Percentiles rank a stretch among this genome's conserved stretches.
phyloP scores from a whole-genome alignment of 2,113 vertebrate genomes.

The Heterochromis multidens region DNA sequence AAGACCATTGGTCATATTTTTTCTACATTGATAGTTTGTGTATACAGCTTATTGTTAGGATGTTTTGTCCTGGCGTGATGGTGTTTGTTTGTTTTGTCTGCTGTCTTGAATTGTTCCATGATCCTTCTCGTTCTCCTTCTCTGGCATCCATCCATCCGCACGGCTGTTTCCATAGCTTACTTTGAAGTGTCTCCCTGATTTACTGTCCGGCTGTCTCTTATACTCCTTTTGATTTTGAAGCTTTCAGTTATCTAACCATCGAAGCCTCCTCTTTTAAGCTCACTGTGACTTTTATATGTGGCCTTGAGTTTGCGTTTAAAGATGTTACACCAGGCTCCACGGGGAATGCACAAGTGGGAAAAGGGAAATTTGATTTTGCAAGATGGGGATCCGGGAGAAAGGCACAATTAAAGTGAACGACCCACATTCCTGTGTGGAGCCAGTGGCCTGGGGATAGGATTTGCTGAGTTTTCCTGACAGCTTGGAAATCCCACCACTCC shows the following conservation, averaged over 20 bases:
- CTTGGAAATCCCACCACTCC: conserved; percentile 53
- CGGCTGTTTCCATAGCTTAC: conserved; percentile 38
- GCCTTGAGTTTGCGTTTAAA: conserved; percentile 46
- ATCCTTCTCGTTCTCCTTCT: conserved; percentile 29
- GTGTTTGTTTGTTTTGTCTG: conserved; percentile 42
- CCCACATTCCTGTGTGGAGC: conserved; percentile 64
- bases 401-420: conserved; percentile 64
- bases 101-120: conserved; percentile 25
- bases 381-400: conserved; percentile 54
- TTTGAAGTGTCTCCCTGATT: conserved; percentile 67
- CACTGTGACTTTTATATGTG: conserved; percentile 42
- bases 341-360: conserved; percentile 59
- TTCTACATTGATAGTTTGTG: conserved; percentile 41
- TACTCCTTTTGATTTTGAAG: conserved; percentile 61
- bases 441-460: conserved; percentile 66
- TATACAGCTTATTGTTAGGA: conserved; percentile 26
- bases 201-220: conserved; percentile 59
- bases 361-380: conserved; percentile 68
- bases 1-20: conserved; percentile 17
- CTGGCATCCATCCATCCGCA: conserved; percentile 15
- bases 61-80: conserved; percentile 20
- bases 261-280: conserved; percentile 41
- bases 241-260: conserved; percentile 47
- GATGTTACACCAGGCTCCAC: conserved; percentile 45
- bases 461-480: conserved; percentile 61